Conservation (phyloP, 2,888 invertebrate species). For the Petrolisthes manimaculis region DNA sequence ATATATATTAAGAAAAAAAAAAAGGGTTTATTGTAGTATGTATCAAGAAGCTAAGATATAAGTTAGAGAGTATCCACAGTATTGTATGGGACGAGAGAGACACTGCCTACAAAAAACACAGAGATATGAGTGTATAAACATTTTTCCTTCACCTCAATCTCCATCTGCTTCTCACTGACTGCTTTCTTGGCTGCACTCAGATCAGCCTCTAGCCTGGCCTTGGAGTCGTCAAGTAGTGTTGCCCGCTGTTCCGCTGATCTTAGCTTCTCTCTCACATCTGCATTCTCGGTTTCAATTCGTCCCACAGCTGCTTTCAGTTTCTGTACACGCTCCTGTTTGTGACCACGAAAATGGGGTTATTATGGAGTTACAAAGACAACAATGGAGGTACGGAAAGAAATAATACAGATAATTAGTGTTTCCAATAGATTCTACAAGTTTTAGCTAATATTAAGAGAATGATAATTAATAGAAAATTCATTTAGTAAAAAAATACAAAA, state of each 20-base stretch:
- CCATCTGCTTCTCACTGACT: constrained; percentile 62
- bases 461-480: background rate
- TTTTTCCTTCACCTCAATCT: constrained; percentile 55
- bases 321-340: constrained; percentile 55
- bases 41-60: background rate
- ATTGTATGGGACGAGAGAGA: background rate
- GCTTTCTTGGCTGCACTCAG: constrained; percentile 51
- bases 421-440: no score
- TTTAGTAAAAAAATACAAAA: background rate
- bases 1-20: constrained; percentile 12
- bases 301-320: constrained; percentile 58
- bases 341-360: no score
- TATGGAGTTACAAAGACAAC: no score
- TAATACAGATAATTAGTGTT: no score
- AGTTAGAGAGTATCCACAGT: no score
- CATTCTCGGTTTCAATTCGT: constrained; percentile 62
- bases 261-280: constrained; percentile 59
- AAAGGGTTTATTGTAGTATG: background rate
- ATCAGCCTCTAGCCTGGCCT: constrained; percentile 60
- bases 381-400: no score
- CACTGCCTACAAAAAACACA: background rate
- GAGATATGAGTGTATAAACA: background rate
- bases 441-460: no score
- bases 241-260: constrained; percentile 58
- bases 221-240: constrained; percentile 61